Evolutionary conservation across 1,140 invertebrate species (phyloP).

Genomic region (Triops longicaudatus): DNA sequence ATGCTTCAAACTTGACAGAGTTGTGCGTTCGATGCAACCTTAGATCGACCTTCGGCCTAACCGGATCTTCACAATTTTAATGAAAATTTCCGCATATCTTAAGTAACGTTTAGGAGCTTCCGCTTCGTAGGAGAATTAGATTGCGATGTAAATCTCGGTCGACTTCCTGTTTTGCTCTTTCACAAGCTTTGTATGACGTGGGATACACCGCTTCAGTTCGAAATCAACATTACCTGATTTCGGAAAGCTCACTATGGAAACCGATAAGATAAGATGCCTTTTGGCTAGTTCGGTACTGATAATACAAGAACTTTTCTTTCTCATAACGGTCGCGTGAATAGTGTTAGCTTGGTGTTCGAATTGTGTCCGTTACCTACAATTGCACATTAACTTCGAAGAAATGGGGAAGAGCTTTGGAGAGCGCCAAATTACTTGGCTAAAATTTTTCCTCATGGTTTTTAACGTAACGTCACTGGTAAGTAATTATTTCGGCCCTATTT

Average conservation of each 20-base stretch:
- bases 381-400: not conserved
- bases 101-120: too few species aligned
- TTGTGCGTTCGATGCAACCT: too few species aligned
- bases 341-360: not conserved
- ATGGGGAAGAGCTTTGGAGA: not conserved
- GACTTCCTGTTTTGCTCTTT: constrained; percentile 1
- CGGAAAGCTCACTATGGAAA: not conserved
- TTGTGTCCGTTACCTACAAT: not conserved
- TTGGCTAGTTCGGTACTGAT: not conserved
- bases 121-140: not conserved
- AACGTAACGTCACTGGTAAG: not conserved
- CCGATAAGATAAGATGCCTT: not conserved
- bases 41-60: too few species aligned
- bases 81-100: too few species aligned
- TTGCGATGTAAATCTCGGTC: not conserved
- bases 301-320: not conserved
- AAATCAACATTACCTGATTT: not conserved
- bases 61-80: too few species aligned
- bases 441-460: not conserved
- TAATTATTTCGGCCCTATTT: not conserved
- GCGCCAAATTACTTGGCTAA: not conserved
- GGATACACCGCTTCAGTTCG: not conserved
- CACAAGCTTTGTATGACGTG: not conserved
- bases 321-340: not conserved
- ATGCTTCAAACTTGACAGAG: too few species aligned